These are phyloP conservation scores for Cataglyphis livida DNA, from an alignment of 2,888 invertebrate genomes.

Conservation along the genomic window DNA sequence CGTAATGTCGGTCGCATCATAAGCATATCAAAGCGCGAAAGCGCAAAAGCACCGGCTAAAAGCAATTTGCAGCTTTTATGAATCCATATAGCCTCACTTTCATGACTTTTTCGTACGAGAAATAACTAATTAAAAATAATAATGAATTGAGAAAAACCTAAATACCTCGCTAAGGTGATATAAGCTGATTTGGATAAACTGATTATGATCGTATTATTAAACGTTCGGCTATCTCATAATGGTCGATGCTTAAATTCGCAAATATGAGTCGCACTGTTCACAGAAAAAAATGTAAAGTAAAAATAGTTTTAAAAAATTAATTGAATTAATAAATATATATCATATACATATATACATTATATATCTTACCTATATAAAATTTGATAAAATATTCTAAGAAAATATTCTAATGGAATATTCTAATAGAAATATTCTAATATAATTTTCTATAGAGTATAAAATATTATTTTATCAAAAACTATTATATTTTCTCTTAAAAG, in stretches of 20 bases:
- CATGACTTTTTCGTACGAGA: not conserved
- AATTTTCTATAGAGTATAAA: too few relatives aligned
- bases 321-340: not conserved
- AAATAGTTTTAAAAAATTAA: not conserved
- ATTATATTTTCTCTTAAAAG: not conserved
- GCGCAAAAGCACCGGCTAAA: not conserved
- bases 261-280: not conserved
- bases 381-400: not conserved
- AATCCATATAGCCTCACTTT: not conserved
- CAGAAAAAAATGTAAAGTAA: not conserved
- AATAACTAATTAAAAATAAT: constrained; percentile 26
- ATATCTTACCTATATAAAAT: not conserved
- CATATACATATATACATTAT: not conserved
- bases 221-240: not conserved
- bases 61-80: constrained; percentile 38
- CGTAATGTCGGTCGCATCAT: not conserved
- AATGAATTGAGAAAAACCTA: not conserved
- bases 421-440: not conserved
- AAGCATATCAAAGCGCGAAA: not conserved
- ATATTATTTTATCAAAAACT: not conserved
- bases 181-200: constrained; percentile 6
- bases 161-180: too few relatives aligned
- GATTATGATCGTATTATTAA: constrained; percentile 34
- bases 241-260: not conserved
- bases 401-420: too few relatives aligned